phyloP scores from a whole-genome alignment of 1,140 invertebrate species.

The Bombus sibiricus region DNA sequence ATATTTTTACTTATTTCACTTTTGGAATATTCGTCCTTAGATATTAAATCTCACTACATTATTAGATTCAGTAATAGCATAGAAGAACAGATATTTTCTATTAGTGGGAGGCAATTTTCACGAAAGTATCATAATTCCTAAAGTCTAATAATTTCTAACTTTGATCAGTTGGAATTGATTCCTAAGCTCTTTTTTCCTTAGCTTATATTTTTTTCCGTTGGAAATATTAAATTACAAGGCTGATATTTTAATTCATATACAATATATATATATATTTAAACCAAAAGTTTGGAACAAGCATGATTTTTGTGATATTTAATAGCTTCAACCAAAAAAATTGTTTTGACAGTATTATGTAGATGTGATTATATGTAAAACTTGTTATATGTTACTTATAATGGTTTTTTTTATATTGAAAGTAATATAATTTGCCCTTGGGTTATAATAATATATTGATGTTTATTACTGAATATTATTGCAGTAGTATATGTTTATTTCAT shows the following conservation, averaged over 20 bases:
- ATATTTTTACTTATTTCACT: conserved; percentile 15
- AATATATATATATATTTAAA: conserved; percentile 5
- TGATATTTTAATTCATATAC: background rate
- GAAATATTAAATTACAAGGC: background rate
- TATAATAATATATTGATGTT: conserved; percentile 35
- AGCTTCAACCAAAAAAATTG: conserved; percentile 21
- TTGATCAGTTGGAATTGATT: too few relatives aligned
- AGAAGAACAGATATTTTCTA: background rate
- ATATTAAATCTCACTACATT: background rate
- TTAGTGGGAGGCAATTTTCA: background rate
- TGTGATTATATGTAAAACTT: conserved; percentile 9
- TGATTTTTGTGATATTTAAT: conserved; percentile 21
- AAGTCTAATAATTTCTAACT: background rate
- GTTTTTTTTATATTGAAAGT: background rate
- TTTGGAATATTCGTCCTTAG: background rate
- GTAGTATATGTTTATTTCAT: background rate
- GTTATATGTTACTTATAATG: background rate
- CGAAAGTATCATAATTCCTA: background rate
- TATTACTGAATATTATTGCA: background rate
- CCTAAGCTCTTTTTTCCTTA: background rate
- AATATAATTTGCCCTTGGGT: background rate
- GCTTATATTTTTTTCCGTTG: background rate
- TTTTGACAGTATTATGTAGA: conserved; percentile 30
- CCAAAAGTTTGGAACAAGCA: conserved; percentile 34
- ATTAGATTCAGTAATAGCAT: background rate